phyloP scores from a whole-genome alignment of 2,888 invertebrate genomes.

The Kuschelorhynchus macadamiae region DNA sequence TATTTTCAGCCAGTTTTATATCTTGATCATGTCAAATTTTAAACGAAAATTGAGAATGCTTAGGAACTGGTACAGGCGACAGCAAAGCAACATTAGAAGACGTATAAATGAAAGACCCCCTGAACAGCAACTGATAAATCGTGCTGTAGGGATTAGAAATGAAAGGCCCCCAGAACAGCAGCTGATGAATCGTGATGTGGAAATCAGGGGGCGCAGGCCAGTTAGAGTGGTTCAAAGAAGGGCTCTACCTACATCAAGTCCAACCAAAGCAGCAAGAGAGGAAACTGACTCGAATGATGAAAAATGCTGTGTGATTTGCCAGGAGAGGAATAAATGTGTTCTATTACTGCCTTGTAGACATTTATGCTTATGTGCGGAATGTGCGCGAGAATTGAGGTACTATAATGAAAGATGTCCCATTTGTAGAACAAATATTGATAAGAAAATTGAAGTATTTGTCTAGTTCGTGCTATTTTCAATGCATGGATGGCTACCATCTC shows the following conservation, averaged over 20 bases:
- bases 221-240: slow-evolving; percentile 2
- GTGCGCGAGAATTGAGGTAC: slow-evolving; percentile 70
- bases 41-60: slow-evolving; percentile 14
- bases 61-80: slow-evolving; percentile 13
- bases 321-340: slow-evolving; percentile 73
- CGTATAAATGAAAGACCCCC: too few relatives aligned
- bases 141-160: slow-evolving; percentile 1
- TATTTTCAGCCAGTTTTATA: slow-evolving; percentile 58
- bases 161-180: slow-evolving; percentile 2
- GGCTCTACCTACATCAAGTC: neutral
- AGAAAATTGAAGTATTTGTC: slow-evolving; percentile 72
- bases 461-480: too few relatives aligned
- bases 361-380: slow-evolving; percentile 72
- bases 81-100: slow-evolving; percentile 33
- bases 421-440: slow-evolving; percentile 72
- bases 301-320: slow-evolving; percentile 72
- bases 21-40: slow-evolving; percentile 50
- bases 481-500: too few relatives aligned
- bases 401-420: slow-evolving; percentile 71
- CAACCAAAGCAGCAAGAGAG: neutral
- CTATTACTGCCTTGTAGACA: slow-evolving; percentile 73
- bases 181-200: neutral
- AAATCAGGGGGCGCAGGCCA: slow-evolving; percentile 12
- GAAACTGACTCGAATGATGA: slow-evolving; percentile 57
- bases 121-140: too few relatives aligned